These are phyloP conservation scores for Copidosoma aretas DNA, from an alignment of 2,888 invertebrate species.

Conservation along the genomic window DNA sequence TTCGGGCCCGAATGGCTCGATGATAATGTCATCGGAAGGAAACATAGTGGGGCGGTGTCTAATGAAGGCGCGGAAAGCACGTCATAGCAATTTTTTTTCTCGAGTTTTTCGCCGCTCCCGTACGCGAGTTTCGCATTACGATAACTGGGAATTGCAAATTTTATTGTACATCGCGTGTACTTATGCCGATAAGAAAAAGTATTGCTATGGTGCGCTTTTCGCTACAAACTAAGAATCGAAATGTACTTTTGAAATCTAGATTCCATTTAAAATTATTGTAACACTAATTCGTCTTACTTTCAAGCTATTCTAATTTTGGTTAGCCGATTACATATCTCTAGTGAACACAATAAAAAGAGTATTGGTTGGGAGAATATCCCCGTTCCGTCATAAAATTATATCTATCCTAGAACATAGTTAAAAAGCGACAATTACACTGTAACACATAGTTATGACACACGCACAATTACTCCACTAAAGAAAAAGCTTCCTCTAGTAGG, in stretches of 20 bases:
- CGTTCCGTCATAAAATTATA: background rate
- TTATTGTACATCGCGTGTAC: too few relatives aligned
- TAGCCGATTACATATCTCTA: slow-evolving; percentile 3
- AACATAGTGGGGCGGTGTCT: background rate
- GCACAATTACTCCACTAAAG: slow-evolving; percentile 13
- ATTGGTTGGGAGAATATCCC: slow-evolving; percentile 5
- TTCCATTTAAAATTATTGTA: background rate
- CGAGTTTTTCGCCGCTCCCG: background rate
- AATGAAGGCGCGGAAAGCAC: slow-evolving; percentile 12
- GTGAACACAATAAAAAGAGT: slow-evolving; percentile 2
- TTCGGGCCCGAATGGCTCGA: background rate
- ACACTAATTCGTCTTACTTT: background rate
- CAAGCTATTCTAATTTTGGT: background rate
- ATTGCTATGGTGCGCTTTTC: background rate
- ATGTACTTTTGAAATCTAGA: background rate
- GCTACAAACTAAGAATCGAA: background rate
- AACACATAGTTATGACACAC: slow-evolving; percentile 9
- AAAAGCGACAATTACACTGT: slow-evolving; percentile 29
- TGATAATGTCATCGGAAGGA: slow-evolving; percentile 4
- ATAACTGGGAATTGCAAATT: too few relatives aligned
- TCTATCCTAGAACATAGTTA: slow-evolving; percentile 6
- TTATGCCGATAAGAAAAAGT: background rate
- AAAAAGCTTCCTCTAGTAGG: slow-evolving; percentile 29
- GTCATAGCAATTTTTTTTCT: slow-evolving; percentile 18
- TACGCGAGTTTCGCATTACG: background rate